Evolutionary conservation across 2,888 invertebrate genomes (phyloP).

Genomic region (Lordiphosa andalusiaca): DNA sequence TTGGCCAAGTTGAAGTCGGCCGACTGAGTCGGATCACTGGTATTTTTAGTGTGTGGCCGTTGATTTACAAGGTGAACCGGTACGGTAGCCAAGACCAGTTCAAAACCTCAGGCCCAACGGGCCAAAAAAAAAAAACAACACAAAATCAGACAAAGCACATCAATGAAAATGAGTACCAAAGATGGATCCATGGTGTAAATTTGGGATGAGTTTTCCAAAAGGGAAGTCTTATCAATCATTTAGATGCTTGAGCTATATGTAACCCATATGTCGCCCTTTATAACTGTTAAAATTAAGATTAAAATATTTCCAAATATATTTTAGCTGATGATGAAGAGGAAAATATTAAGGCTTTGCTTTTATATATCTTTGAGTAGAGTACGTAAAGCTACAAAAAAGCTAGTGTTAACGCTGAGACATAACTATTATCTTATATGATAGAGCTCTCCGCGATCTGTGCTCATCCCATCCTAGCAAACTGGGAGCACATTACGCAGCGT

Average conservation of each 20-base stretch:
- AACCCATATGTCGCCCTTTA: no score
- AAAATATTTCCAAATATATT: no score
- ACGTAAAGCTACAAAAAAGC: no score
- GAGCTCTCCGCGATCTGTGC: no score
- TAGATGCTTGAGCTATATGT: not conserved
- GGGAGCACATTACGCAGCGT: no score
- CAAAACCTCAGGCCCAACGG: constrained; percentile 36
- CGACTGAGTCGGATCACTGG: constrained; percentile 53
- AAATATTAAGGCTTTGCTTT: no score
- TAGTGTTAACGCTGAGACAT: no score
- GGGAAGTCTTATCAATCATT: constrained; percentile 1
- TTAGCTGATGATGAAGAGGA: no score
- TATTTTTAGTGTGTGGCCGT: constrained; percentile 68
- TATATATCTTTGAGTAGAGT: no score
- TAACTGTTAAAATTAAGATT: no score
- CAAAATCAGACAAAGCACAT: not conserved
- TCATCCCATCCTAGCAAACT: no score
- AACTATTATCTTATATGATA: no score
- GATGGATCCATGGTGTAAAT: not conserved
- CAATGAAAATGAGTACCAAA: not conserved
- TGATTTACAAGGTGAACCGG: constrained; percentile 71
- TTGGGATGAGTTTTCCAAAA: constrained; percentile 5
- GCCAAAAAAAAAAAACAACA: constrained; percentile 6
- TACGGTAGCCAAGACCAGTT: constrained; percentile 65
- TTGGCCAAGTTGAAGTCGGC: constrained; percentile 38